Base-by-base conservation (phyloP, 2,797 vertebrate genomes). In the Acanthurus lineatus region DNA sequence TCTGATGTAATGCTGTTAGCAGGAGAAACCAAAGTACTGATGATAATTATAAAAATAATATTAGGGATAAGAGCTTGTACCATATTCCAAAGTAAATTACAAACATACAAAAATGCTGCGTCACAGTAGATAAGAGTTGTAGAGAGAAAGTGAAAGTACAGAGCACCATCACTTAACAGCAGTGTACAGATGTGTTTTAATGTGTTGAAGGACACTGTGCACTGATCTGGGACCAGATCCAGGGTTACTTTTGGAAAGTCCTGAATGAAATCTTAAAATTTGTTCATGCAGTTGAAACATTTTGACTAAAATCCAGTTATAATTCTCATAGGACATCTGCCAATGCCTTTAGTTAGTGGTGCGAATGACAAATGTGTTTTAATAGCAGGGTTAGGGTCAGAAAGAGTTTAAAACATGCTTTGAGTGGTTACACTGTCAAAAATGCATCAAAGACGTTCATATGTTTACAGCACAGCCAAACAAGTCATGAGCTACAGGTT, bases 161-260 rank as follows among this genome's bases (percentile, higher is more conserved):
- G 77, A 90, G 89, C 85, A 89, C 89, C 83, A 77, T 91, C 86
- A 72, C 86, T 70, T 79, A 84, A 76, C 82, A 87, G 77, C 73
- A 77, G 84, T 42, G 53, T 78, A 76, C 77, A 54, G 44, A 54
- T 67, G 79, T 71, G 53, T 51, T 68, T 2, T 60, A 4, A 60
- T 25, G 56, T 44, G 65, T 40, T 66, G n/a, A 63, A 19, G 17
- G 67, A 71, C 49, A 59, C 58, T 0, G 47, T 44, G 25, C 20
- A 38, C 48, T 52, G 52, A 80, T 67, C 45, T 58, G 48, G 67
- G 14, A 63, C 12, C 25, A 75, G 51, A 38, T 73, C 48, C 57
- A 6, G 8, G 35, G 61, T 45, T 0, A 22, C 38, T 66, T 58
- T 25, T 15, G 65, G 59, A 16, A 69, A 38, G 60, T 32, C 53